Evolutionary conservation across 2,888 invertebrate species (phyloP).

Genomic region (Melanostoma scalare): DNA sequence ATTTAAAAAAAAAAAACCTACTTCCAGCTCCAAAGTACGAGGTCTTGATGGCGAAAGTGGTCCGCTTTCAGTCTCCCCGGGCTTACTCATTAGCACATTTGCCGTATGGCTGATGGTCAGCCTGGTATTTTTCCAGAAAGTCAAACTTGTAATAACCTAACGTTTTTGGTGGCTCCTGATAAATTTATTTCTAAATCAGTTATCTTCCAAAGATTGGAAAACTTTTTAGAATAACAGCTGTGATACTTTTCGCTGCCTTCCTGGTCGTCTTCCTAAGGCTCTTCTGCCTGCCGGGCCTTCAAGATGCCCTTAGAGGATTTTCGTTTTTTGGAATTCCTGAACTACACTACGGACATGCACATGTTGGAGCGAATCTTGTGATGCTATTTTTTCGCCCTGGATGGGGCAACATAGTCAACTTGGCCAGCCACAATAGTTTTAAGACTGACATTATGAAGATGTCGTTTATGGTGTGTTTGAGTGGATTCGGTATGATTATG

Average conservation of each 20-base stretch:
- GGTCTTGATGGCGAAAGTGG: conserved; percentile 74
- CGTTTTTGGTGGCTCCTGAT: conserved; percentile 30
- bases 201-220: conserved; percentile 78
- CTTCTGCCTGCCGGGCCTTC: conserved; percentile 74
- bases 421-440: conserved; percentile 92
- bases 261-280: conserved; percentile 77
- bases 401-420: conserved; percentile 91
- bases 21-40: conserved; percentile 76
- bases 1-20: background rate
- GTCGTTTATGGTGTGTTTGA: conserved; percentile 78
- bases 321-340: conserved; percentile 65
- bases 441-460: conserved; percentile 85
- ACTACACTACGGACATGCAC: conserved; percentile 41
- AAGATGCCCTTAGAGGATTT: conserved; percentile 74
- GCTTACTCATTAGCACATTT: conserved; percentile 75
- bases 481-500: conserved; percentile 77
- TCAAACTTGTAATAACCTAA: conserved; percentile 77
- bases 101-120: conserved; percentile 77
- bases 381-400: conserved; percentile 91
- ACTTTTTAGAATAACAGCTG: conserved; percentile 77
- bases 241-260: conserved; percentile 77
- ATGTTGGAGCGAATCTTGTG: conserved; percentile 74
- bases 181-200: conserved; percentile 50
- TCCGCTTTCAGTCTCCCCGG: conserved; percentile 76
- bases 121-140: conserved; percentile 75